phyloP scores from a whole-genome alignment of 2,113 vertebrate species.

The Nannobrachium achirus region DNA sequence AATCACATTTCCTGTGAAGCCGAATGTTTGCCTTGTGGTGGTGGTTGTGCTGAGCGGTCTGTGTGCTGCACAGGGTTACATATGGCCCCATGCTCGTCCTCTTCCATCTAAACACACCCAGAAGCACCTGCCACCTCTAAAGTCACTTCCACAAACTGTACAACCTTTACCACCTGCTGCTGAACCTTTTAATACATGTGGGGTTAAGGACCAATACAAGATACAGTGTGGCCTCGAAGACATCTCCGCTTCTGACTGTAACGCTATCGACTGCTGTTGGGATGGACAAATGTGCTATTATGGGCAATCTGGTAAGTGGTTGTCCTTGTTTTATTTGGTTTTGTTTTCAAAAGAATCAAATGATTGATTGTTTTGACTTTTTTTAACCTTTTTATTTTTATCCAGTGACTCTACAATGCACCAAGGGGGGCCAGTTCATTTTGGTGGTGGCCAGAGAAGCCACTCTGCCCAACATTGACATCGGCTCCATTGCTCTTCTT shows the following conservation, averaged over 20 bases:
- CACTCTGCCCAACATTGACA: slow-evolving; percentile 60
- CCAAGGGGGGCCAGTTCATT: slow-evolving; percentile 66
- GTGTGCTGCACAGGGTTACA: slow-evolving; percentile 25
- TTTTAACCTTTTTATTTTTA: slow-evolving; percentile 8
- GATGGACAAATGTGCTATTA: slow-evolving; percentile 61
- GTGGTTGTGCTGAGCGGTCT: slow-evolving; percentile 36
- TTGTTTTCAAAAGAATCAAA: too few species aligned
- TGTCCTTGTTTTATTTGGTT: background rate
- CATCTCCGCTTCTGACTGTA: slow-evolving; percentile 10
- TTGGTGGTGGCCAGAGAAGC: slow-evolving; percentile 64
- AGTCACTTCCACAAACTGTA: too few species aligned
- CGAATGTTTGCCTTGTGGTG: slow-evolving; percentile 37
- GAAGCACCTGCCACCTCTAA: background rate
- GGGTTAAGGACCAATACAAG: slow-evolving; percentile 15
- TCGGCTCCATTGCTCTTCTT: slow-evolving; percentile 48
- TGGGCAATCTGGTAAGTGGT: slow-evolving; percentile 57
- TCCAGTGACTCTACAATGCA: slow-evolving; percentile 75
- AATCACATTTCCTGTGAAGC: slow-evolving; percentile 40
- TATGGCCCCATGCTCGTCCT: too few species aligned
- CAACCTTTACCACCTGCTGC: background rate
- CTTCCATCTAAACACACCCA: too few species aligned
- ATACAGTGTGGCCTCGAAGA: slow-evolving; percentile 37
- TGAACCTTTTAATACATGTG: slow-evolving; percentile 40
- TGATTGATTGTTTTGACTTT: background rate
- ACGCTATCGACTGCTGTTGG: slow-evolving; percentile 56